Conservation (phyloP, 2,888 invertebrate species). For the Apodemia mormo region DNA sequence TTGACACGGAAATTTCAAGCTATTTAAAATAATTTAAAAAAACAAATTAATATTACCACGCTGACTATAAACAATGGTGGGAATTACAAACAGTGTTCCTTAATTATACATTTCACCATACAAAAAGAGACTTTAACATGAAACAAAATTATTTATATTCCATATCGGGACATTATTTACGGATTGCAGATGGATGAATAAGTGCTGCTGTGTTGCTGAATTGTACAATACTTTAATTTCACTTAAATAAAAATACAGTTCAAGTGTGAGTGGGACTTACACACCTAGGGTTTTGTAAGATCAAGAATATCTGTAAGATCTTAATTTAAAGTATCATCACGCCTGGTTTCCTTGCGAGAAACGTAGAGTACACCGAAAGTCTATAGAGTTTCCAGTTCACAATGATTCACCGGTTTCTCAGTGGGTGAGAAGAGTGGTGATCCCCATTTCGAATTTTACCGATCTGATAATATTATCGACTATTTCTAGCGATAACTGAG, state of each 20-base stretch:
- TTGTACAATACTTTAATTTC: background rate
- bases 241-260: background rate
- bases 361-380: too few relatives aligned
- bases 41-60: conserved; percentile 13
- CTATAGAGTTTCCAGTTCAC: too few relatives aligned
- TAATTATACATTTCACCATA: conserved; percentile 18
- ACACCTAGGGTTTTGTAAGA: background rate
- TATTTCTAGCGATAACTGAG: too few relatives aligned
- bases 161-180: conserved; percentile 1
- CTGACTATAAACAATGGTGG: conserved; percentile 11
- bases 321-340: too few relatives aligned
- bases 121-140: conserved; percentile 6
- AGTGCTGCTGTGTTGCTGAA: background rate
- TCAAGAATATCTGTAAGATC: too few relatives aligned
- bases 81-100: conserved; percentile 7
- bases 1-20: conserved; percentile 16
- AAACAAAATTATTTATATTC: conserved; percentile 9
- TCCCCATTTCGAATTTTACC: too few relatives aligned
- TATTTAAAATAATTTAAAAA: conserved; percentile 18
- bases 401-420: too few relatives aligned
- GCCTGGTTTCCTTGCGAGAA: too few relatives aligned
- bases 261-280: background rate
- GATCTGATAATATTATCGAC: too few relatives aligned
- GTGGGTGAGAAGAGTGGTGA: too few relatives aligned
- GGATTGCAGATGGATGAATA: background rate